Conservation (phyloP, 2,797 vertebrate genomes). For the Rhynchotus rufescens region DNA sequence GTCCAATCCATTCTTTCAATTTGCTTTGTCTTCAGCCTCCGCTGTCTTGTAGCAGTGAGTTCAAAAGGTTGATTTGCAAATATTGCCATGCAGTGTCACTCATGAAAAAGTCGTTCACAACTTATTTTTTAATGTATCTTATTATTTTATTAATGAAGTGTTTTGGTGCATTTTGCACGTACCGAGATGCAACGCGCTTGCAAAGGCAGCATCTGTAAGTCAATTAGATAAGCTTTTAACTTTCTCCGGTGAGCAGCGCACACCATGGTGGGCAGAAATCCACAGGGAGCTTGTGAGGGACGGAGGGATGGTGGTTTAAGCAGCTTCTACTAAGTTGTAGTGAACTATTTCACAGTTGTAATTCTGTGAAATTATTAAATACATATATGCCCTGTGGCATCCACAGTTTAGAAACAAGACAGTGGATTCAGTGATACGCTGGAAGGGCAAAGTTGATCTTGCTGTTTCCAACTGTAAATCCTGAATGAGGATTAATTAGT, state of each 20-base stretch:
- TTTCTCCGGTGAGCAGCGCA: background rate
- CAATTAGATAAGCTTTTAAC: conserved; percentile 2
- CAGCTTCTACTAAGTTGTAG: background rate
- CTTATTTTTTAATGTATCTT: background rate
- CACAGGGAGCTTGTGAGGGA: background rate
- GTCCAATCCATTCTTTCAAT: conserved; percentile 3
- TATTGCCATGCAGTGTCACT: background rate
- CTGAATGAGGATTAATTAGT: conserved; percentile 61
- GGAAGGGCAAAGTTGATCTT: conserved; percentile 22
- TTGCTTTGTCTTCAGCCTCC: background rate
- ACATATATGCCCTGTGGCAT: background rate
- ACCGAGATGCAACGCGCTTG: background rate
- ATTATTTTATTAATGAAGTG: background rate
- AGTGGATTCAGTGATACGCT: background rate
- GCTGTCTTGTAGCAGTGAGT: background rate
- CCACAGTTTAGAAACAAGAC: background rate
- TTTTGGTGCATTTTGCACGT: background rate
- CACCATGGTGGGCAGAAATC: background rate
- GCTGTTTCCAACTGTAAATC: conserved; percentile 53
- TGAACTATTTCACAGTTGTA: background rate
- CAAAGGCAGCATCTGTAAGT: background rate
- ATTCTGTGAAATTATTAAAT: background rate
- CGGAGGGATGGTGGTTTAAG: background rate
- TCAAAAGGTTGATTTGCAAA: background rate
- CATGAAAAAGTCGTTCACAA: background rate